Evolutionary conservation across 1,140 invertebrate genomes (phyloP).

Genomic region (Pseudomyrmex cubaensis): DNA sequence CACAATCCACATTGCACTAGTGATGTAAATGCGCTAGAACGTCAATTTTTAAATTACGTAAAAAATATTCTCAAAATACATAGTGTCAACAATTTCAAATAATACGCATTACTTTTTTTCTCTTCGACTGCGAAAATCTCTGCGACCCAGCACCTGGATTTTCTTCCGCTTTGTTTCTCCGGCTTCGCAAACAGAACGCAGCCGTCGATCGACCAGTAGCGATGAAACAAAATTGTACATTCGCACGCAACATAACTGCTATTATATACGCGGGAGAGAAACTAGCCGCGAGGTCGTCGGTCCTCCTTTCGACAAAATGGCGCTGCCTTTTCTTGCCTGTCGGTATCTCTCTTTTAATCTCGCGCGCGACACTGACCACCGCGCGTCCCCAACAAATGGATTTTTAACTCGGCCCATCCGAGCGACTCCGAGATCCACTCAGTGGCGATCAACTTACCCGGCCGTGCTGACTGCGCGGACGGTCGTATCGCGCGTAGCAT

Average conservation of each 20-base stretch:
- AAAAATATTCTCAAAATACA: too few species aligned
- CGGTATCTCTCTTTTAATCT: constrained; percentile 66
- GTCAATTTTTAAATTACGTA: too few species aligned
- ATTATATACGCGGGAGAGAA: constrained; percentile 44
- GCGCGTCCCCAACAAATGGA: constrained; percentile 69
- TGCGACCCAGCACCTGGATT: constrained; percentile 40
- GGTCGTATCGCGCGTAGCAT: constrained; percentile 22
- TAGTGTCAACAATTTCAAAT: too few species aligned
- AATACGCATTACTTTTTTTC: background rate
- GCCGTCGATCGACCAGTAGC: constrained; percentile 22
- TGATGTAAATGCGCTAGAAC: too few species aligned
- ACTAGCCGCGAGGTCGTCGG: constrained; percentile 48
- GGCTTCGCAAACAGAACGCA: constrained; percentile 24
- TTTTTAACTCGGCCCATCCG: constrained; percentile 67
- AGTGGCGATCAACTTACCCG: constrained; percentile 16
- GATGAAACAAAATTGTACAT: constrained; percentile 57
- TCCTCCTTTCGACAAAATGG: constrained; percentile 65
- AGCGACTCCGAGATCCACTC: constrained; percentile 6
- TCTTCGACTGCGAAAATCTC: constrained; percentile 25
- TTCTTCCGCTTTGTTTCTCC: constrained; percentile 29
- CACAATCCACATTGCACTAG: too few species aligned
- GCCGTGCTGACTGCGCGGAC: background rate
- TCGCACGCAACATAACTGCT: constrained; percentile 58
- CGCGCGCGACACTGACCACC: constrained; percentile 53
- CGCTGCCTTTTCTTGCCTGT: constrained; percentile 54